phyloP scores from a whole-genome alignment of 2,797 vertebrate genomes.

The Todus mexicanus region DNA sequence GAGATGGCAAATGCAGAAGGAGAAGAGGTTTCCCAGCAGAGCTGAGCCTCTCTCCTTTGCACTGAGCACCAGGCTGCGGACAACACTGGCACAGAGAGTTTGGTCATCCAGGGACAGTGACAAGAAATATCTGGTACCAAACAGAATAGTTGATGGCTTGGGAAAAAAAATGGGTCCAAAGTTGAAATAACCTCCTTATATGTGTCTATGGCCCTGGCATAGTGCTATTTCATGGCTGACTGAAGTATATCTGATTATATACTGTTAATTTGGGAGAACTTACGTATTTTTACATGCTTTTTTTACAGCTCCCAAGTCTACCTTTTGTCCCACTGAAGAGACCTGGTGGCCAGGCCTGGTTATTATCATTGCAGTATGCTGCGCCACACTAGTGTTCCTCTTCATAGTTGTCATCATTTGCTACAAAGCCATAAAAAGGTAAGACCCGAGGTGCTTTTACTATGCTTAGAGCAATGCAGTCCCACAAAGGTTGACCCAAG shows the following conservation, averaged over 20 bases:
- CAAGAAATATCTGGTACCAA: neutral
- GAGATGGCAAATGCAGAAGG: neutral
- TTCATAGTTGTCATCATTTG: slow-evolving; percentile 93
- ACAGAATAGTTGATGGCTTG: neutral
- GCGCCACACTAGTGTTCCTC: slow-evolving; percentile 86
- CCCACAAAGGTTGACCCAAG: neutral
- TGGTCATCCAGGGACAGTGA: neutral
- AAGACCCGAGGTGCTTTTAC: slow-evolving; percentile 31
- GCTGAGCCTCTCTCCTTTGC: neutral
- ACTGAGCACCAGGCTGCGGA: neutral
- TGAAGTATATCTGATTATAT: neutral
- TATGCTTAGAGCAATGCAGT: neutral
- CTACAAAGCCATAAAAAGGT: slow-evolving; percentile 99
- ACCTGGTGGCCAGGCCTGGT: slow-evolving; percentile 92
- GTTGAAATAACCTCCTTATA: neutral
- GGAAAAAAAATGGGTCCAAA: neutral
- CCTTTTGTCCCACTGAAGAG: slow-evolving; percentile 74
- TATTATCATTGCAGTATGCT: slow-evolving; percentile 86
- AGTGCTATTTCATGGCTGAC: neutral
- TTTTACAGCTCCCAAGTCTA: slow-evolving; percentile 80
- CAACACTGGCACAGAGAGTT: neutral
- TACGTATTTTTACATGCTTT: slow-evolving; percentile 14
- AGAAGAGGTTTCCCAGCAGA: neutral
- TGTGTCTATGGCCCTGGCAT: neutral
- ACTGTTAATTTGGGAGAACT: neutral